Conservation (phyloP, 2,888 invertebrate genomes). For the Drosophila cognata region DNA sequence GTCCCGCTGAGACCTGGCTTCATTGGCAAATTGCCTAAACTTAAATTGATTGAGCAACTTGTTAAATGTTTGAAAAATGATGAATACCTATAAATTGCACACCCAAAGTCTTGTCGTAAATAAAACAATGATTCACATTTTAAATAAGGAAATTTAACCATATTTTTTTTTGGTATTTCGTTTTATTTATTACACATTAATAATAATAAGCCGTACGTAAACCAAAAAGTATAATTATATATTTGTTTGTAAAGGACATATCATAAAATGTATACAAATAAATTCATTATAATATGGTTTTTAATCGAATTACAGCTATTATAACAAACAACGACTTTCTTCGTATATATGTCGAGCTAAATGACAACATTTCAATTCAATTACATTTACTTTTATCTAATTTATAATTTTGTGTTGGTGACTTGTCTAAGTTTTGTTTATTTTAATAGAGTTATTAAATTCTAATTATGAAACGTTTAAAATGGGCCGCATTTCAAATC, state of each 20-base stretch:
- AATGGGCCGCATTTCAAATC: slow-evolving; percentile 15
- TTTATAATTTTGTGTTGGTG: background rate
- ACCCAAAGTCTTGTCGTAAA: background rate
- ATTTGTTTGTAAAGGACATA: slow-evolving; percentile 26
- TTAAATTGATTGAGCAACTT: slow-evolving; percentile 58
- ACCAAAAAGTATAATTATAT: slow-evolving; percentile 18
- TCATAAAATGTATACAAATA: slow-evolving; percentile 14
- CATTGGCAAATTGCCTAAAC: slow-evolving; percentile 1
- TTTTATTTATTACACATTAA: slow-evolving; percentile 44
- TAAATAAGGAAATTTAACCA: background rate
- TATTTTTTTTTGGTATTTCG: slow-evolving; percentile 2
- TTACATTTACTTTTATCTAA: slow-evolving; percentile 24
- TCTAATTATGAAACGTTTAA: slow-evolving; percentile 43
- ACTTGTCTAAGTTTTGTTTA: slow-evolving; percentile 3
- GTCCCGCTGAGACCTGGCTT: slow-evolving; percentile 5
- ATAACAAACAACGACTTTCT: slow-evolving; percentile 48
- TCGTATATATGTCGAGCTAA: slow-evolving; percentile 41
- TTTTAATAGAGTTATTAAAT: slow-evolving; percentile 21
- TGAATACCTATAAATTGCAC: slow-evolving; percentile 3
- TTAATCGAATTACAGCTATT: slow-evolving; percentile 32
- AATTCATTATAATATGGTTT: slow-evolving; percentile 24
- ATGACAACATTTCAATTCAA: slow-evolving; percentile 59
- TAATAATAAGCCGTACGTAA: slow-evolving; percentile 40
- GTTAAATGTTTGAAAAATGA: slow-evolving; percentile 32
- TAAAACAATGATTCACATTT: slow-evolving; percentile 1